Evolutionary conservation across 2,113 vertebrate genomes (phyloP).

Genomic region (Rhipidura dahli): DNA sequence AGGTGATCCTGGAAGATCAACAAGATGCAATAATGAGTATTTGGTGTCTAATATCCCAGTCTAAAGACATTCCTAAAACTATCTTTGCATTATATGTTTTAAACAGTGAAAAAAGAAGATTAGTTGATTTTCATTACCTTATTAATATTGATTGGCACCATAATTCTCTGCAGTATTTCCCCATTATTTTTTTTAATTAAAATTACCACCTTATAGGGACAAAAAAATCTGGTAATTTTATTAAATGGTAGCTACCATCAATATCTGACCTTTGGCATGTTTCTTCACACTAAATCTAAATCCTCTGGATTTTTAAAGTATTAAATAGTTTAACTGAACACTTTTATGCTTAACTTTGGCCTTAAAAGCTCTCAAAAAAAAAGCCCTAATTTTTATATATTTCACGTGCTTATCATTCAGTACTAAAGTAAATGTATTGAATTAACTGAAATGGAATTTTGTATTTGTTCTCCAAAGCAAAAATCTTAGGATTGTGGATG

Average conservation of each 20-base stretch:
- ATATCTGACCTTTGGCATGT: neutral
- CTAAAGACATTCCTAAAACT: neutral
- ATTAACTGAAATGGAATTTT: neutral
- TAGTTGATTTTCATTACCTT: neutral
- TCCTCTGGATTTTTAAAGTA: neutral
- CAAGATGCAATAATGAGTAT: neutral
- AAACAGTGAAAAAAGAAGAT: neutral
- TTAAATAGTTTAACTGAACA: neutral
- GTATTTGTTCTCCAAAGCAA: neutral
- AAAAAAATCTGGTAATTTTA: neutral
- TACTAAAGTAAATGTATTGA: neutral
- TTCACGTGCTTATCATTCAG: neutral
- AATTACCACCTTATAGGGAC: neutral
- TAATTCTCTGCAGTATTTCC: neutral
- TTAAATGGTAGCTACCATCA: neutral
- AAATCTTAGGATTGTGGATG: neutral
- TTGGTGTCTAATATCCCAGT: neutral
- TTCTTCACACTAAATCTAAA: neutral
- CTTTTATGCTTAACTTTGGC: neutral
- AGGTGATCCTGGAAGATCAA: neutral
- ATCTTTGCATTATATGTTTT: neutral
- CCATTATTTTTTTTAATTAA: neutral
- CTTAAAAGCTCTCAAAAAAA: neutral
- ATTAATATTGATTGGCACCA: neutral
- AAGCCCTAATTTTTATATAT: neutral